Base-by-base conservation (phyloP, 2,113 vertebrate genomes). In the Engystomops pustulosus region DNA sequence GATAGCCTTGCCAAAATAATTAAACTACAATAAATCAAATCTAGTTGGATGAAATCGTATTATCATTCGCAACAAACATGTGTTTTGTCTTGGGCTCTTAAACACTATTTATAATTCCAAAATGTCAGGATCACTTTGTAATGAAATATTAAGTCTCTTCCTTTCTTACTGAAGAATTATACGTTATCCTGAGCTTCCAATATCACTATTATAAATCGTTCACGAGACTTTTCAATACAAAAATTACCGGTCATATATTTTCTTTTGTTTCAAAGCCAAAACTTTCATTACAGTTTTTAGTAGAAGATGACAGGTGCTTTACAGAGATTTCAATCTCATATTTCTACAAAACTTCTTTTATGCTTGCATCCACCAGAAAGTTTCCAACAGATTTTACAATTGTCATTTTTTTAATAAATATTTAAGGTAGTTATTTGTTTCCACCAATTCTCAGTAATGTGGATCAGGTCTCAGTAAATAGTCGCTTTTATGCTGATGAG, bases 91-190 rank as follows among this genome's bases (percentile, higher is more conserved):
- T 44, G 55, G 76, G n/a, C 76, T 79, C 36, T 65, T 79, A 62
- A 62, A 79, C 47, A 76, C n/a, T 65, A 44, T 62, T 65, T 62
- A 44, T 79, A 62, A 62, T 79, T 79, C 76, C 76, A 79, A 62
- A 65, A 79, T 79, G 53, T 65, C 49, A 79, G 55, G 60, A 44
- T 79, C 76, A 79, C 76, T 79, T 79, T 79, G 76, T 79, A 79
- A 79, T 60, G 38, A 79, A 79, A 27, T 62, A 79, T 79, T 60
- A 23, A 27, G 76, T 79, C 53, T 79, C 55, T 62, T 79, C 23
- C 53, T 38, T 18, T 58, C 4, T 55, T 34, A 1, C 74, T 36
- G 49, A 30, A 76, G 74, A 55, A 5, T 55, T 76, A 17, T 47
- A 30, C 7, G 20, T 17, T 49, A 7, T 49, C 70, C 25, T 49